Base-by-base conservation (phyloP, 2,113 vertebrate species). In the Thomomys bottae region DNA sequence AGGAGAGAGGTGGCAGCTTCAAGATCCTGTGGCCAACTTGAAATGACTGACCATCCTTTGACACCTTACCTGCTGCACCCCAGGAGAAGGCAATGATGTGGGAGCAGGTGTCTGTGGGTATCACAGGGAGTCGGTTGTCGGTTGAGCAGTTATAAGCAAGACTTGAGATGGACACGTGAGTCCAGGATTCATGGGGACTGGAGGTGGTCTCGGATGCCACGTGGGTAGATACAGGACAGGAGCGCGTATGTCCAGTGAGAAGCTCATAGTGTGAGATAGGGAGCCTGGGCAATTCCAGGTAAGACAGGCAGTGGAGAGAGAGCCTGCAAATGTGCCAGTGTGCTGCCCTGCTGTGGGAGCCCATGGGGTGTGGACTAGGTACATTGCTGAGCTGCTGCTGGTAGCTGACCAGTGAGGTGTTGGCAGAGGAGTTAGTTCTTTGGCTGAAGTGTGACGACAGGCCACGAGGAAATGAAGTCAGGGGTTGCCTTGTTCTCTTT, bases 301-400 rank as follows among this genome's bases (percentile, higher is more conserved):
- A 9, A 49, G n/a, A 6, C 26, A 8, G 10, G 32, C 71, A 79
- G 32, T 28, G 45, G 14, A 84, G 18, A n/a, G 38, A 38, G 45
- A 49, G 45, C 45, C 45, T 1, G 45, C 45, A 49, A 10, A 12
- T 49, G 12, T 49, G 45, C 8, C 45, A 49, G 14, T 49, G 45
- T 15, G 24, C 59, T 61, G 59, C 59, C 24, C 59, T 61, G 59
- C 21, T 7, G 23, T 61, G 24, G 59, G 49, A 54, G 18, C 49
- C 18, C 45, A 36, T 1, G 38, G 42, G 23, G 28, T 34, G 23
- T 8, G 61, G 11, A 28, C 30, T 0, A 18, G 24, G 24, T 12
- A 34, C 64, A 6, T 9, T 0, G 8, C 40, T 26, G 23, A 10
- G 38, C n/a, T 42, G 30, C 24, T 4, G 34, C 23, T 4, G 21